Evolutionary conservation across 1,140 invertebrate species (phyloP).

Genomic region (Ceratosolen solmsi): DNA sequence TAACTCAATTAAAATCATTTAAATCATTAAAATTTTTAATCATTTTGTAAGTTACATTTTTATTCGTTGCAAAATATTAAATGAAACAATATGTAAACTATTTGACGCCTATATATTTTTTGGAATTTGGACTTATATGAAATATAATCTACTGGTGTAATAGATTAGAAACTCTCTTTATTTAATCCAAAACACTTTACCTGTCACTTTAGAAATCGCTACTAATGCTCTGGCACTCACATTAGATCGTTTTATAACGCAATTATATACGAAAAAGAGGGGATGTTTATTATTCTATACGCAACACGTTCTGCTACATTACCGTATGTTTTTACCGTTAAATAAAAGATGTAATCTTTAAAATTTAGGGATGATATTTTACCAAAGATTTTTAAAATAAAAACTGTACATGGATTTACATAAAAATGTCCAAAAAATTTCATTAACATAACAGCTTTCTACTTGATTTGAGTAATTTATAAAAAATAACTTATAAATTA

Average conservation of each 20-base stretch:
- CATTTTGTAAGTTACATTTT: no score
- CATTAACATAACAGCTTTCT: no score
- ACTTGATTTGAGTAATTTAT: no score
- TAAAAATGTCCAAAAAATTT: no score
- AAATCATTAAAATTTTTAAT: no score
- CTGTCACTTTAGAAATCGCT: conserved; percentile 4
- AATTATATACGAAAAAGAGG: conserved; percentile 13
- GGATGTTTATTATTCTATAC: conserved; percentile 28
- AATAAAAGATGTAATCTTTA: background rate
- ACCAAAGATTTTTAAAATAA: background rate
- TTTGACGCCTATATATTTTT: no score
- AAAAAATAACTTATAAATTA: no score
- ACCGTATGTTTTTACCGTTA: background rate
- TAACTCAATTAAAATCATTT: no score
- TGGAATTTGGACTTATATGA: no score
- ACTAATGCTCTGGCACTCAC: conserved; percentile 7
- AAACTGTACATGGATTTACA: no score
- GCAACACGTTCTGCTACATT: background rate
- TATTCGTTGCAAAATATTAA: no score
- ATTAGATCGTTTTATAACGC: conserved; percentile 25
- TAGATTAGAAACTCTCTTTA: background rate
- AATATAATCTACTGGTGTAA: background rate
- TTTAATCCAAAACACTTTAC: conserved; percentile 23
- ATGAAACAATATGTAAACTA: no score
- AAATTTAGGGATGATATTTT: background rate